Evolutionary conservation across 2,797 vertebrate species (phyloP).

Genomic region (Podargus strigoides): DNA sequence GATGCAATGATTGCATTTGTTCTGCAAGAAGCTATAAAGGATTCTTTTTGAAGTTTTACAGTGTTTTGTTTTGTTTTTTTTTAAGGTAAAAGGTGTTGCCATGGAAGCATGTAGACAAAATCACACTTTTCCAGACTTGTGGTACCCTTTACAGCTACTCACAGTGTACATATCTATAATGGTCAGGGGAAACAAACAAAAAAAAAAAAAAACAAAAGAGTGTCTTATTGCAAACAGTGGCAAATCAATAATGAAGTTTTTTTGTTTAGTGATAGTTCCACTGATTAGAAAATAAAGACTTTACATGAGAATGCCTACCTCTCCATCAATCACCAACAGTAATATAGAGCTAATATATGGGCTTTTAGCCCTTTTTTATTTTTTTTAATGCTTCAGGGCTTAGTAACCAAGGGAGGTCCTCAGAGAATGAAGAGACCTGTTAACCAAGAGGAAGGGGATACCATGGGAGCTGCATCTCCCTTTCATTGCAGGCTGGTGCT

Average conservation of each 20-base stretch:
- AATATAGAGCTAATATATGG: not conserved
- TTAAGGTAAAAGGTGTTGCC: not conserved
- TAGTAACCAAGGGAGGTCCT: not conserved
- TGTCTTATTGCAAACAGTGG: not conserved
- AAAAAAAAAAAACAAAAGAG: not conserved
- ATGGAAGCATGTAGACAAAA: not conserved
- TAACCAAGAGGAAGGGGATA: accelerated
- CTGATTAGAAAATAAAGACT: not conserved
- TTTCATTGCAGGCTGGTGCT: accelerated
- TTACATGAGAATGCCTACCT: not conserved
- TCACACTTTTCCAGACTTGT: not conserved
- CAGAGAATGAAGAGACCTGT: not conserved
- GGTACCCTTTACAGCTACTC: not conserved
- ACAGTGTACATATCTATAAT: not conserved
- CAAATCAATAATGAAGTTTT: not conserved
- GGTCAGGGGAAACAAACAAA: not conserved
- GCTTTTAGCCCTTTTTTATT: not conserved
- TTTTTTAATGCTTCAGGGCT: not conserved
- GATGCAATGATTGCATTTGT: not conserved
- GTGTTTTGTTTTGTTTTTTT: not conserved
- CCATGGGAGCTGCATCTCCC: accelerated
- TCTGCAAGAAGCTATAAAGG: not conserved
- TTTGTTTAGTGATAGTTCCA: not conserved
- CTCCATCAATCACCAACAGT: accelerated
- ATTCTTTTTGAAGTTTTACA: not conserved